Evolutionary conservation across 2,888 invertebrate species (phyloP).

Genomic region (Xanthorhoe designata): DNA sequence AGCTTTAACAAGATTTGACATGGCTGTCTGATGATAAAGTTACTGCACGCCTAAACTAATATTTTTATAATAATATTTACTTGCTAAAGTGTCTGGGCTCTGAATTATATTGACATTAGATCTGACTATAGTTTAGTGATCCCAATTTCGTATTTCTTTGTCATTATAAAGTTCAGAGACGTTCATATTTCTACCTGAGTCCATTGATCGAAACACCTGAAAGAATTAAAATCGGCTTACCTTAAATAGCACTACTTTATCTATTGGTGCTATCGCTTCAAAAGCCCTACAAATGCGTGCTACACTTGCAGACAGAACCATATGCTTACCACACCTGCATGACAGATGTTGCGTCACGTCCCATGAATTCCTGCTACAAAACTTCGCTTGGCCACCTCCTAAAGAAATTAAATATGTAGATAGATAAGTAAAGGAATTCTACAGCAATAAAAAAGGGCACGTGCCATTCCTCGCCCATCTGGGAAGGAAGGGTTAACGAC

Average conservation of each 20-base stretch:
- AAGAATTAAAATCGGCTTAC: slow-evolving; percentile 1
- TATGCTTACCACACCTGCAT: slow-evolving; percentile 66
- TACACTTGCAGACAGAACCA: slow-evolving; percentile 44
- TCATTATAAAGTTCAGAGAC: slow-evolving; percentile 21
- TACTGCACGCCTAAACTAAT: background rate
- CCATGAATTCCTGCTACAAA: slow-evolving; percentile 28
- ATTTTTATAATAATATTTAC: background rate
- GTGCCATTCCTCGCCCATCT: slow-evolving; percentile 17
- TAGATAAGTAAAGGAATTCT: slow-evolving; percentile 11
- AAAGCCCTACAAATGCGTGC: slow-evolving; percentile 40
- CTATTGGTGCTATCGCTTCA: slow-evolving; percentile 10
- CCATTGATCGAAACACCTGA: background rate
- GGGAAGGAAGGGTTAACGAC: slow-evolving; percentile 27
- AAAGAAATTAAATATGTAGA: slow-evolving; percentile 19
- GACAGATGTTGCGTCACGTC: slow-evolving; percentile 65
- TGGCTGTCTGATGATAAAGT: background rate
- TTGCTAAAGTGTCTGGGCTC: background rate
- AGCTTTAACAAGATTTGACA: background rate
- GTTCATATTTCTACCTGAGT: slow-evolving; percentile 15
- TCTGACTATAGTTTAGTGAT: too few relatives aligned
- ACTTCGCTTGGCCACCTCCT: slow-evolving; percentile 19
- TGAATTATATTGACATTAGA: background rate
- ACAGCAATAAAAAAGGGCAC: slow-evolving; percentile 21
- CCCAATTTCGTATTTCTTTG: background rate
- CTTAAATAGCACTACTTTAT: slow-evolving; percentile 14